Percentiles rank a stretch among this genome's conserved stretches.
These are phyloP conservation scores for Acanthococcus lagerstroemiae DNA, from an alignment of 2,888 invertebrate genomes.

Conservation along the genomic window DNA sequence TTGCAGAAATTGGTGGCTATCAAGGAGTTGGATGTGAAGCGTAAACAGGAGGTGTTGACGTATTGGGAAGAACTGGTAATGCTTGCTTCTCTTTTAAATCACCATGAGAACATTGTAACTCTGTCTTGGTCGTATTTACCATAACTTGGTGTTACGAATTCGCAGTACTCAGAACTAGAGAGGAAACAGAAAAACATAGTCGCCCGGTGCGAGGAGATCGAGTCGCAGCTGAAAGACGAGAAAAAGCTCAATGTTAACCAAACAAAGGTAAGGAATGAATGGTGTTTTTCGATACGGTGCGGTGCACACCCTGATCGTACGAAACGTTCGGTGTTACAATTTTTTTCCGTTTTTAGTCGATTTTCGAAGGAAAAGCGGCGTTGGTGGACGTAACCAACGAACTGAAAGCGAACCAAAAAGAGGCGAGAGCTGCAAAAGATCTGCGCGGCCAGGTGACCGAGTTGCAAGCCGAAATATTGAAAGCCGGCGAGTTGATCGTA, in stretches of 20 bases:
- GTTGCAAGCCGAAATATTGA: constrained; percentile 48
- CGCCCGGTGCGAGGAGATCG: constrained; percentile 39
- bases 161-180: constrained; percentile 48
- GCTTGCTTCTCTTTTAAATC: too few species aligned
- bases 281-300: background rate
- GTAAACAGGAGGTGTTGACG: constrained; percentile 40
- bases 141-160: too few species aligned
- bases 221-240: constrained; percentile 46
- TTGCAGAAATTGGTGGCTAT: constrained; percentile 45
- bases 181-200: constrained; percentile 45
- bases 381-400: constrained; percentile 44
- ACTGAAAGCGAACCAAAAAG: constrained; percentile 45
- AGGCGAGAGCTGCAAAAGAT: constrained; percentile 45
- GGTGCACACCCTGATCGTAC: background rate
- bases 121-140: too few species aligned
- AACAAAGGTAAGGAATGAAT: constrained; percentile 31
- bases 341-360: constrained; percentile 37
- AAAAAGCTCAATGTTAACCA: constrained; percentile 40
- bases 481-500: constrained; percentile 41
- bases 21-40: constrained; percentile 43
- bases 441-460: constrained; percentile 47
- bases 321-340: background rate
- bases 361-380: constrained; percentile 42
- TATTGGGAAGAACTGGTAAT: constrained; percentile 44
- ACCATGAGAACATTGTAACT: too few species aligned